Conservation (phyloP, 2,888 invertebrate genomes). For the Acanthacorydalis orientalis region DNA sequence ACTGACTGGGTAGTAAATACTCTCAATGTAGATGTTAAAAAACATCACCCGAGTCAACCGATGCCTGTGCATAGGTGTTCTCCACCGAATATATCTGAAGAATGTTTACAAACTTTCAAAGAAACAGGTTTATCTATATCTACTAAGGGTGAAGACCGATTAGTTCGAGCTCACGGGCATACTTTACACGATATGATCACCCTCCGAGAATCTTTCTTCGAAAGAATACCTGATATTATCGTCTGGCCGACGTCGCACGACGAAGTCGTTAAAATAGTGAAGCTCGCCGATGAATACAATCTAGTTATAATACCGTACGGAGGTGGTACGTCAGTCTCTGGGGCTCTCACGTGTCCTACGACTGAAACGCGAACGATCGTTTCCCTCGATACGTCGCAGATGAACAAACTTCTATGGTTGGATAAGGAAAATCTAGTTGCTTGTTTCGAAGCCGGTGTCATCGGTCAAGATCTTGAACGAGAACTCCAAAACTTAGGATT, state of each 20-base stretch:
- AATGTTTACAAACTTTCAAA: constrained; percentile 40
- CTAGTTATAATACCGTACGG: constrained; percentile 86
- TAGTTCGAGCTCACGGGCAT: constrained; percentile 84
- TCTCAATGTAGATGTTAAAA: constrained; percentile 45
- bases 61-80: constrained; percentile 46
- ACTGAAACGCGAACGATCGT: constrained; percentile 67
- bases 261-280: constrained; percentile 69
- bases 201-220: constrained; percentile 53
- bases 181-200: constrained; percentile 77
- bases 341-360: constrained; percentile 69
- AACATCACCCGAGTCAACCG: constrained; percentile 28
- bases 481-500: constrained; percentile 60
- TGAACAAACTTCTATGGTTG: constrained; percentile 91
- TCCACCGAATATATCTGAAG: constrained; percentile 40
- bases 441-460: constrained; percentile 76
- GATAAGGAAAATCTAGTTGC: constrained; percentile 70
- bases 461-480: constrained; percentile 87
- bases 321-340: constrained; percentile 87
- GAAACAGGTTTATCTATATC: constrained; percentile 40
- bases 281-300: constrained; percentile 52
- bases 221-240: constrained; percentile 83
- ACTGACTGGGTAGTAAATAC: constrained; percentile 61
- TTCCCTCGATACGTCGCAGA: constrained; percentile 83
- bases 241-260: constrained; percentile 81
- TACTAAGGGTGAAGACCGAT: constrained; percentile 61